phyloP scores from a whole-genome alignment of 1,140 invertebrate species.

The honey bee (Apis mellifera) region Amel_HAv3.1 CM009935.2:10529001-10529500 shows the following conservation, averaged over 20 bases:
- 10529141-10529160: constrained; percentile 60
- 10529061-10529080: constrained; percentile 24
- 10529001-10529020: background rate
- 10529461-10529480: constrained; percentile 5
- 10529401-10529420: constrained; percentile 40
- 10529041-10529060: constrained; percentile 10
- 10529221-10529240: background rate
- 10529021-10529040: background rate
- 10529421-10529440: constrained; percentile 42
- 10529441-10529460: constrained; percentile 24
- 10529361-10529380: constrained; percentile 39
- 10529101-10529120: constrained; percentile 48
- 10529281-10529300: constrained; percentile 15
- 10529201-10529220: too few species aligned
- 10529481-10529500: constrained; percentile 18
- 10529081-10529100: constrained; percentile 41
- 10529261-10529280: constrained; percentile 27
- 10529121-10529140: constrained; percentile 37
- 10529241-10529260: constrained; percentile 1
- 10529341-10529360: background rate
- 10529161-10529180: constrained; percentile 59
- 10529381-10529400: constrained; percentile 39
- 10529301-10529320: too few species aligned
- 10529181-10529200: background rate
- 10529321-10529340: background rate